These are phyloP conservation scores for Ophiothrix spiculata DNA, from an alignment of 35 echinoderm and acorn worm species.

Conservation along the genomic window DNA sequence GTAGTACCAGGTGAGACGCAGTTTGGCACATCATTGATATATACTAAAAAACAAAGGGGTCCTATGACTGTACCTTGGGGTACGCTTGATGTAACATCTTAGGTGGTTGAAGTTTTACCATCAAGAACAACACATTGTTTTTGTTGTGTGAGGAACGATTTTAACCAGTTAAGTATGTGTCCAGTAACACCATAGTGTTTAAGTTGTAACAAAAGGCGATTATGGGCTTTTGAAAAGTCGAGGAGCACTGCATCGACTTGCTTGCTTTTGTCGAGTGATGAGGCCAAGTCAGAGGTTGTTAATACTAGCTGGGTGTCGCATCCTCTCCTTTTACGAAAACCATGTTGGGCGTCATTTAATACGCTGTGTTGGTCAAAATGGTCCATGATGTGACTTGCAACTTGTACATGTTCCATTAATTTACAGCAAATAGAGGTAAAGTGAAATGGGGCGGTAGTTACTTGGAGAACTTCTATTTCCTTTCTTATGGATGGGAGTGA, in stretches of 20 bases:
- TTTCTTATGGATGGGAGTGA: constrained; percentile 8
- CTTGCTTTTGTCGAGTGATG: not conserved
- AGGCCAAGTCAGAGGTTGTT: not conserved
- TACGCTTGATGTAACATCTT: no score
- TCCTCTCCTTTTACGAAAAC: not conserved
- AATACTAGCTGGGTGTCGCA: constrained; percentile 1
- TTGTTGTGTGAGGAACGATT: not conserved
- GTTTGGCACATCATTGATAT: no score
- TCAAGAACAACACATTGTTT: not conserved
- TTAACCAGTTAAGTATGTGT: not conserved
- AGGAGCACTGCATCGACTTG: not conserved
- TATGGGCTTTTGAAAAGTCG: constrained; percentile 8
- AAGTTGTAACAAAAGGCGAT: not conserved
- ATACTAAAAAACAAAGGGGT: no score
- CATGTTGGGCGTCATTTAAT: not conserved
- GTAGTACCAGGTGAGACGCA: no score
- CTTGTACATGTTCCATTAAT: constrained; percentile 16
- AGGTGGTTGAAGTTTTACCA: not conserved
- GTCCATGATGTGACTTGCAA: not conserved
- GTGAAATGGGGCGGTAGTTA: not conserved
- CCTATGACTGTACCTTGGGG: no score
- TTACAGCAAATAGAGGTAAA: constrained; percentile 28
- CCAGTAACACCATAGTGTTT: constrained; percentile 18
- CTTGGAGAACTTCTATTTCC: not conserved
- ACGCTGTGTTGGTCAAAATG: no score